Base-by-base conservation (phyloP, 1,140 invertebrate species). In the Dolichoris vasculosae region DNA sequence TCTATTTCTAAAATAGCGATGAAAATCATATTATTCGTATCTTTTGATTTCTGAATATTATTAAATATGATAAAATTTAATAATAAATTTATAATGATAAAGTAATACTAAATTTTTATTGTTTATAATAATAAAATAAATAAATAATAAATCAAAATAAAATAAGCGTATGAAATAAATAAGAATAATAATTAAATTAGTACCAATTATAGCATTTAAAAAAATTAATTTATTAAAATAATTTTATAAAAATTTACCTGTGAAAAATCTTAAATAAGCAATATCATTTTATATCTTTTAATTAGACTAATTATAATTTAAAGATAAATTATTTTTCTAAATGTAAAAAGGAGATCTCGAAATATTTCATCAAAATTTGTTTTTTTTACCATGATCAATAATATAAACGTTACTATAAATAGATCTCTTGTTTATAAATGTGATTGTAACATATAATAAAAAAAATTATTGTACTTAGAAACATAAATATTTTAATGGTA, bases 271-370 rank as follows among this genome's bases (percentile, higher is more conserved):
- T 77, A 76, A 64, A 85, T 46, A 13, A 85, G 38, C 23, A 64
- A 40, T 82, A 23, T 85, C 78, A 8, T 85, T 59, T 26, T 20
- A 30, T 20, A 85, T 80, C n/a, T 85, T 81, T 59, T 82, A 38
- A 30, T 79, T 59, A 11, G 79, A 79, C 79, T 69, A 85, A 63
- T 85, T 85, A 30, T 77, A 82, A 48, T 85, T 82, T 76, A 48
- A 13, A 85, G 51, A 76, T 85, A 71, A n/a, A 85, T 15, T 26
- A 51, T 55, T 67, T 85, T 79, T 6, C 32, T 71, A 23, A 81
- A 17, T 11, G 69, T 67, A 30, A 59, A 85, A 55, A 85, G 13
- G 1, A 51, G 13, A 26, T 43, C 82, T 32, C 84, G 26, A 30
- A 85, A 1, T 79, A 73, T 81, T 55, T 85, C 67, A 8, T 69